Evolutionary conservation across 2,797 vertebrate genomes (phyloP), one percentile per base, ranked within the genome.

Genomic region (Enteromius paludinosus): DNA sequence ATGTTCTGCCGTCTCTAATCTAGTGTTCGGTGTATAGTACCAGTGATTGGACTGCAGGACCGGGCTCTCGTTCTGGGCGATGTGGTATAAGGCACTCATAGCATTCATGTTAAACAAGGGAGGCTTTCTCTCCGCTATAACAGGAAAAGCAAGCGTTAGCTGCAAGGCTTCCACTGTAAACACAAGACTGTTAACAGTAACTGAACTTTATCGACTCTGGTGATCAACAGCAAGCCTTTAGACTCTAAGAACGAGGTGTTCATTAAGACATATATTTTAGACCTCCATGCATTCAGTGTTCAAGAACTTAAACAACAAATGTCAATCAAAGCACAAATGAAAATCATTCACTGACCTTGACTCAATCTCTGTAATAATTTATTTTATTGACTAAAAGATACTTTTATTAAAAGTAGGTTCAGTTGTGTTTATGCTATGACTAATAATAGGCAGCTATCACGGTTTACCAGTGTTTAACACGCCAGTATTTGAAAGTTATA

Each of bases 61-160:
- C 0, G 97, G 97, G 91, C 96, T 97, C 91, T 97, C 96, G 14
- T 97, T 98, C 96, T 98, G 97, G 90, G 97, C 97, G 92, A 98
- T 98, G 96, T 98, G 97, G 92, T 97, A 98, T 95, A 98, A 97
- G 95, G 97, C 97, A 96, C 97, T 97, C 97, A 98, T 98, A 87
- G 97, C 97, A 93, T 98, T 98, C 97, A 98, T 97, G 92, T 98
- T 98, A 91, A 98, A 98, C 87, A 98, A 95, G 62, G 97, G 97
- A 84, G 97, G 97, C 91, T 98, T 98, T 92, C 96, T 95, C 92
- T 98, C 97, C 89, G 97, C 97, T 98, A 75, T 4, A 77, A 64
- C 81, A 87, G 17, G 82, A 69, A 65, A 28, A 86, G 78, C 62
- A 88, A 86, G 2, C 7, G 25, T 76, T 54, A 69, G 73, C 23